These are phyloP conservation scores for Nycteola revayana DNA, from an alignment of 2,888 invertebrate genomes.

Conservation along the genomic window DNA sequence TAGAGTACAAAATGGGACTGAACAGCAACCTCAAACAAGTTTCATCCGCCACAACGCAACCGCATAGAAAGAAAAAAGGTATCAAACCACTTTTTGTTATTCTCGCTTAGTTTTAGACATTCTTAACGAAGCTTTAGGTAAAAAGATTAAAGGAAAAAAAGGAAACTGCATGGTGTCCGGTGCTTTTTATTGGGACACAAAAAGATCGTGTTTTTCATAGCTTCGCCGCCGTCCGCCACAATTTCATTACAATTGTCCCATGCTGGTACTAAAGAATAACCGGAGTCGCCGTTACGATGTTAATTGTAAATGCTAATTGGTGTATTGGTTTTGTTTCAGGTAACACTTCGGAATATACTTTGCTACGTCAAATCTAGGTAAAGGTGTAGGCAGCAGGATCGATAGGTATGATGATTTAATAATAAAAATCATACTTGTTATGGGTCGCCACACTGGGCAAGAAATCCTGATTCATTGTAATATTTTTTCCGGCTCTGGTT, in stretches of 20 bases:
- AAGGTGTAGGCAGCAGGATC: too few relatives aligned
- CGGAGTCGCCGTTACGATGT: too few relatives aligned
- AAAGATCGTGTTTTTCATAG: conserved; percentile 4
- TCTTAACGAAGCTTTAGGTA: conserved; percentile 40
- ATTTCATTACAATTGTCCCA: conserved; percentile 15
- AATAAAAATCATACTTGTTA: too few relatives aligned
- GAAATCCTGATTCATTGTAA: too few relatives aligned
- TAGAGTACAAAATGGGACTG: conserved; percentile 19
- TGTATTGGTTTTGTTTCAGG: too few relatives aligned
- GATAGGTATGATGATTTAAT: too few relatives aligned
- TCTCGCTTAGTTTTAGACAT: conserved; percentile 34
- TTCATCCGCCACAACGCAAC: conserved; percentile 21
- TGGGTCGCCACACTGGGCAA: too few relatives aligned
- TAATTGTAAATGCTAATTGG: too few relatives aligned
- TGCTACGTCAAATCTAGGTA: too few relatives aligned
- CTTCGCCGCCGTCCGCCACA: too few relatives aligned
- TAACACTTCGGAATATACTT: too few relatives aligned
- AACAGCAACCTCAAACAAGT: conserved; percentile 17
- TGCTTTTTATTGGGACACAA: conserved; percentile 18
- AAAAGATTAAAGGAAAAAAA: conserved; percentile 23
- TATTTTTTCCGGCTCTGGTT: too few relatives aligned
- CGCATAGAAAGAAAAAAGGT: conserved; percentile 23
- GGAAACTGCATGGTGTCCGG: conserved; percentile 7
- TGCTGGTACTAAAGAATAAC: conserved; percentile 4
- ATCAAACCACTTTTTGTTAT: conserved; percentile 25